phyloP scores from a whole-genome alignment of 2,888 invertebrate species.

The Habrosyne pyritoides region DNA sequence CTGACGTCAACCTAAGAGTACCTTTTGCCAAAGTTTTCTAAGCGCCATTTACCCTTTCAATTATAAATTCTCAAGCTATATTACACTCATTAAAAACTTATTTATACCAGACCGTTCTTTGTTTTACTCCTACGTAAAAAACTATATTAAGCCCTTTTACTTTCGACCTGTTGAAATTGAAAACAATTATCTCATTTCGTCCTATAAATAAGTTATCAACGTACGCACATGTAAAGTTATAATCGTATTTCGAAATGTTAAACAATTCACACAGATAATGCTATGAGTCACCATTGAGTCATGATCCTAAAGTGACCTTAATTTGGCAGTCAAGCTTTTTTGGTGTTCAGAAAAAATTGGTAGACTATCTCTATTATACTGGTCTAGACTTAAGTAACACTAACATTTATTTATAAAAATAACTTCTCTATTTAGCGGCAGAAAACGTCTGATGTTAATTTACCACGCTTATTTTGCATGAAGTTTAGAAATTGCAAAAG shows the following conservation, averaged over 20 bases:
- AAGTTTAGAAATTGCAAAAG: too few species aligned
- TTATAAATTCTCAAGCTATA: background rate
- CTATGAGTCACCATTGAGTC: background rate
- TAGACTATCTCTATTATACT: background rate
- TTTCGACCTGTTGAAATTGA: background rate
- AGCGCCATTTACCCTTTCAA: background rate
- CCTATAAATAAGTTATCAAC: background rate
- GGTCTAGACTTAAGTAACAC: background rate
- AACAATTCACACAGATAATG: conserved; percentile 1
- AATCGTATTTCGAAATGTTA: background rate
- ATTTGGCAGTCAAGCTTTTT: conserved; percentile 1
- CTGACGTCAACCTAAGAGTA: background rate
- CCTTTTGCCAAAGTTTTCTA: background rate
- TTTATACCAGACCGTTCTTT: too few species aligned
- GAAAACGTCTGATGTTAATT: background rate
- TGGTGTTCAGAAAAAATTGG: background rate
- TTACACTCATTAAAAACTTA: background rate
- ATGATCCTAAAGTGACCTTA: conserved; percentile 2
- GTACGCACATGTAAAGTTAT: background rate
- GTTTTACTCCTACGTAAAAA: background rate
- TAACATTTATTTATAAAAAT: background rate
- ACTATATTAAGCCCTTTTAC: background rate
- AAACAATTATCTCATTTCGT: background rate
- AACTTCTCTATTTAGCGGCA: too few species aligned
- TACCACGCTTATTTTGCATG: too few species aligned